Base-by-base conservation (phyloP, 2,113 vertebrate species). In the Apteryx owenii region DNA sequence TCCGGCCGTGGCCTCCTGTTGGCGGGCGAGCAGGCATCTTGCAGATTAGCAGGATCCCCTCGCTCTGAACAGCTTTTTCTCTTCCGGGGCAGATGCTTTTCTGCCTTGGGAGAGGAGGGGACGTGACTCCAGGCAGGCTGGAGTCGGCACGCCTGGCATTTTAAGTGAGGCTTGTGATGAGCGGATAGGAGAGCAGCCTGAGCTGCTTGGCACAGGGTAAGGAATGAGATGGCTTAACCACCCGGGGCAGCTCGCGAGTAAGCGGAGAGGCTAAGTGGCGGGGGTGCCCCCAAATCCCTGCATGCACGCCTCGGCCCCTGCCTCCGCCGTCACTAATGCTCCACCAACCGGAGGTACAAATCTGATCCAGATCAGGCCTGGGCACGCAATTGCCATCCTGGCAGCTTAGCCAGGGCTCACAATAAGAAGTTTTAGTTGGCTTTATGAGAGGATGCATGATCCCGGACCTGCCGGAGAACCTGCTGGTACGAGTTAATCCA, bases 371-470 rank as follows among this genome's bases (percentile, higher is more conserved):
- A 70, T 72, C 23, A 0, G 1, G 20, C 42, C 21, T 12, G 11
- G 69, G 69, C 46, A 71, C 19, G 33, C 69, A 28, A 16, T 54
- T 93, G 71, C 70, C 3, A 0, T 36, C 62, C 62, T 81, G 62
- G 44, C 54, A 58, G 33, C 0, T 0, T 0, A 2, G 4, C 46
- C 0, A 0, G 11, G 38, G 5, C 54, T 86, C 53, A 6, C 0
- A 2, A 7, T 26, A 23, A 36, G 42, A 54, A 42, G 26, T 75
- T 93, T 73, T 64, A 4, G 7, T 81, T 66, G 70, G 50, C 31
- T 65, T 42, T 29, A 33, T 3, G 25, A 46, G 58, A 0, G 0
- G 72, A 80, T 73, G 20, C 2, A 0, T 76, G 75, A 54, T 93
- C 17, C 31, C 2, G 0, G 9, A 14, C 2, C 51, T 66, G 36